Base-by-base conservation (phyloP, 2,797 vertebrate species). In the Sylvia borin region DNA sequence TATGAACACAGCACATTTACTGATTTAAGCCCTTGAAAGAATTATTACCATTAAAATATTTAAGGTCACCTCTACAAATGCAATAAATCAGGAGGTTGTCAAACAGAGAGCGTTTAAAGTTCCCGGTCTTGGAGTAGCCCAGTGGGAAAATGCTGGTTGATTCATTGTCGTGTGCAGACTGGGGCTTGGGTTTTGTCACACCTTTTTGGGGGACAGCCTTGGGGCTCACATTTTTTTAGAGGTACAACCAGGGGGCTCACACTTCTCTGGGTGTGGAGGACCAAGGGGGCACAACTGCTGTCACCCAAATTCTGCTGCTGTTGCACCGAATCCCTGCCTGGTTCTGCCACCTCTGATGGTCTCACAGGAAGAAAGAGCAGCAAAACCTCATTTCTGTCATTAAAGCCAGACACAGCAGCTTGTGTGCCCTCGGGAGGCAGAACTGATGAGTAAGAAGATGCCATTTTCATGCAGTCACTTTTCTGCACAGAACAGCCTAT, bases 21-120 rank as follows among this genome's bases (percentile, higher is more conserved):
- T 87, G 95, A 96, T 96, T 97, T 93, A 54, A 97, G 82, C 79
- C 81, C 92, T 96, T 96, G 95, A 97, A 97, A 97, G 96, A 97
- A 97, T 96, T 97, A 97, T 96, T 95, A 97, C 93, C 96, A 95
- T 95, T 97, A 96, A 97, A 96, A 97, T 95, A 97, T 97, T 97
- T 96, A 97, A 97, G 96, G 97, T 97, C 96, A 97, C 96, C 96
- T 97, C 96, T 96, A 92, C 95, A 96, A 96, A 96, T 15, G 90
- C 88, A 97, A 97, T 97, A 96, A 96, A 96, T 96, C 96, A 95
- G 92, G 68, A 51, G 82, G 87, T 93, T 90, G 95, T 95, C 95
- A 97, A 96, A 95, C 91, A 96, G 76, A 74, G 80, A 92, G 58
- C 21, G 13, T 88, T 94, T 85, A 74, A 91, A 94, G 91, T 87